Evolutionary conservation across 2,797 vertebrate genomes (phyloP).

Genomic region (Rhodeus uyekii): DNA sequence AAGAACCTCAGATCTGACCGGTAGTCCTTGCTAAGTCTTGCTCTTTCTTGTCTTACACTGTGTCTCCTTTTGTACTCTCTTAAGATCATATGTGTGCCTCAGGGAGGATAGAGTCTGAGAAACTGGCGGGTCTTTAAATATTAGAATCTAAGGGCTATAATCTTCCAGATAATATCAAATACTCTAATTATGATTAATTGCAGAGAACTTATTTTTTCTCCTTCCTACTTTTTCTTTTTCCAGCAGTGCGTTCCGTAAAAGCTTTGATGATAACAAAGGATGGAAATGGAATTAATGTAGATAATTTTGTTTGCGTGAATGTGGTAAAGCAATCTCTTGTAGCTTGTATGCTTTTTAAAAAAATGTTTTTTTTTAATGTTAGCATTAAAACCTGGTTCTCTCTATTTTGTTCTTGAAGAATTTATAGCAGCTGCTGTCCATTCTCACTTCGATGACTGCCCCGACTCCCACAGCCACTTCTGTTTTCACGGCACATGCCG

Average conservation of each 20-base stretch:
- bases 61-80: slow-evolving; percentile 9
- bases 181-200: neutral
- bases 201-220: neutral
- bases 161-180: slow-evolving; percentile 6
- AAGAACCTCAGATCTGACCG: neutral
- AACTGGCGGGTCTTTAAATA: neutral
- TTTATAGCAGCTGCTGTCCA: slow-evolving; percentile 88
- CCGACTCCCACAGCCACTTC: slow-evolving; percentile 88
- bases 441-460: slow-evolving; percentile 91
- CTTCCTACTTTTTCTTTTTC: neutral
- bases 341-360: neutral
- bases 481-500: slow-evolving; percentile 95
- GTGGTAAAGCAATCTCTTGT: neutral
- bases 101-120: neutral
- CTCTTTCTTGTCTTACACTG: slow-evolving; percentile 7
- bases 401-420: slow-evolving; percentile 66
- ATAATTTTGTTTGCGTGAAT: neutral
- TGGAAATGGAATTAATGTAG: neutral
- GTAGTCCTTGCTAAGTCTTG: slow-evolving; percentile 14
- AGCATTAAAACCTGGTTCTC: neutral
- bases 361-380: neutral
- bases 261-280: neutral
- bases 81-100: neutral
- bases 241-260: neutral
- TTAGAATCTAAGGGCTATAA: neutral